Base-by-base conservation (phyloP, 1,140 invertebrate species). In the Pseudomyrmex gracilis region DNA sequence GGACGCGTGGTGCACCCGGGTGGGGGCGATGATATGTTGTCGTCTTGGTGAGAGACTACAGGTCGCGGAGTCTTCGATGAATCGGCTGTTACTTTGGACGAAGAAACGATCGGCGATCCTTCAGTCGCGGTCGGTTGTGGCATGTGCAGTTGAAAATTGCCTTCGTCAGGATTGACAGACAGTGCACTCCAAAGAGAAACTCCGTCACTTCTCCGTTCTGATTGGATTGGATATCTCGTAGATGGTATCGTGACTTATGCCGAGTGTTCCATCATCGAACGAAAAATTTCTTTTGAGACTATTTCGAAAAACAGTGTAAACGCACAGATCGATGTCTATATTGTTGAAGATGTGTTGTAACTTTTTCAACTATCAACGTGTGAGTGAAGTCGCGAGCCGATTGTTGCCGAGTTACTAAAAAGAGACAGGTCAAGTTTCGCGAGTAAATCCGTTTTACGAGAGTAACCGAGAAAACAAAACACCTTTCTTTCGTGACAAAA, bases 1-100 rank as follows among this genome's bases (percentile, higher is more conserved):
- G 83, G 84, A 78, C 82, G 87, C 88, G 88, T 80, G 87, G 84
- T 86, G 84, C 53, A 17, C 78, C 51, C 71, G 84, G 73, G 87
- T 85, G 83, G 87, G 77, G 86, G 78, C 12, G 86, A 58, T 58
- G 80, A 83, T 88, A 63, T 63, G 82, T 88, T 68, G 66, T 61
- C 82, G 53, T 77, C 73, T 66, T 77, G 78, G 74, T 53, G 77
- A 87, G 51, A 68, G 67, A 88, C 49, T 13, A 73, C 24, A 45
- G 47, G 47, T 58, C 47, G 61, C 74, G 61, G 43, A 13, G 60
- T 58, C 70, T 51, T 20, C 82, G 83, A 64, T 87, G 24, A 68
- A 68, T 74, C 60, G 77, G 51, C 63, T 63, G 66, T 70, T 43
- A 76, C 34, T 55, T 53, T 77, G 17, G 85, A 76, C 66, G 71